Evolutionary conservation across 2,797 vertebrate species (phyloP).

Genomic region (Myotis pilosus): DNA sequence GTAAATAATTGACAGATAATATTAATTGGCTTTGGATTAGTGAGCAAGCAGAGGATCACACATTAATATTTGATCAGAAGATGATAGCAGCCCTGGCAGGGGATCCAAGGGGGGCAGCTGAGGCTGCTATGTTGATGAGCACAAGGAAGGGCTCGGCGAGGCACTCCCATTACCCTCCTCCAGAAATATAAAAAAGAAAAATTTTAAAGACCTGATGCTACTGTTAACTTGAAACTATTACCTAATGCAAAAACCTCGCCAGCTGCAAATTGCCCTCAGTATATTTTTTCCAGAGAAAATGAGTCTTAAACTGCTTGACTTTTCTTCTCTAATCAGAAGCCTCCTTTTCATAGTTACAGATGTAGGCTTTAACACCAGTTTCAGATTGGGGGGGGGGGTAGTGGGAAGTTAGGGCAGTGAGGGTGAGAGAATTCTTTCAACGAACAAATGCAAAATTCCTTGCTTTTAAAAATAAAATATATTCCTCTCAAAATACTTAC

Average conservation of each 20-base stretch:
- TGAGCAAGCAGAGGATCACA: conserved; percentile 99
- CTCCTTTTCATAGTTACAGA: conserved; percentile 72
- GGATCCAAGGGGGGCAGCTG: conserved; percentile 97
- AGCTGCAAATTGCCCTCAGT: conserved; percentile 85
- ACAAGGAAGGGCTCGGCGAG: conserved; percentile 89
- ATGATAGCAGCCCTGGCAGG: conserved; percentile 99
- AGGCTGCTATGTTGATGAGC: conserved; percentile 96
- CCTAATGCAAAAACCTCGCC: conserved; percentile 82
- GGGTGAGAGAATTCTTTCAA: conserved; percentile 50
- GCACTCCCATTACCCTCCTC: conserved; percentile 86
- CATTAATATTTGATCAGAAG: conserved; percentile 99
- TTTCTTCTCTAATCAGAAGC: conserved; percentile 79
- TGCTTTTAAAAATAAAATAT: conserved; percentile 67
- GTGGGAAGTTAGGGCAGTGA: neutral
- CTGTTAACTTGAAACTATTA: conserved; percentile 86
- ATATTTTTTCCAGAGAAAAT: conserved; percentile 78
- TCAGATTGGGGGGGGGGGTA: neutral
- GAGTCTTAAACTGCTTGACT: conserved; percentile 79
- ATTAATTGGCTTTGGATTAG: conserved; percentile 99
- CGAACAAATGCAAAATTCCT: conserved; percentile 57
- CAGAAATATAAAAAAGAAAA: conserved; percentile 84
- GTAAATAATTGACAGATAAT: conserved; percentile 99
- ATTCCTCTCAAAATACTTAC: conserved; percentile 51
- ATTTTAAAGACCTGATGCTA: conserved; percentile 84
- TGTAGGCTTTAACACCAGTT: conserved; percentile 21